Conservation (phyloP, 92 coral and sea anemone species). For the Isaurus tuberculatus region DNA sequence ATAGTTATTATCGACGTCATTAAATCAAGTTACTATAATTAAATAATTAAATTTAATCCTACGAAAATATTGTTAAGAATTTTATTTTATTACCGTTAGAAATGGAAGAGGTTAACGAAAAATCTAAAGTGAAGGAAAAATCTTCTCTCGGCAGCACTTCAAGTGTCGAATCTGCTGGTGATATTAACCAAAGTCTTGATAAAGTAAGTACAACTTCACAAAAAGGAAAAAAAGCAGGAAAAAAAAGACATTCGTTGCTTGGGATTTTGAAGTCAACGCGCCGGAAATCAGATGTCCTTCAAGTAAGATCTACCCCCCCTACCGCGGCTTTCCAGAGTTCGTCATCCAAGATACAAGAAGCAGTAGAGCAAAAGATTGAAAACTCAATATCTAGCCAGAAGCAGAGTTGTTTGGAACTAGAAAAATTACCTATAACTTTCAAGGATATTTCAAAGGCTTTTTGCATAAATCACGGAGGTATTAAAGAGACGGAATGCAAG, state of each 20-base stretch:
- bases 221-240: not conserved
- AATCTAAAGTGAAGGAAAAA: not conserved
- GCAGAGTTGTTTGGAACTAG: not conserved
- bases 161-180: not conserved
- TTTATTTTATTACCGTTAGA: not conserved
- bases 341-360: not conserved
- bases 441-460: conserved; percentile 71
- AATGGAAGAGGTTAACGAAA: conserved; percentile 14
- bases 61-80: not conserved
- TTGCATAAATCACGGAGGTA: conserved; percentile 70
- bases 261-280: not conserved
- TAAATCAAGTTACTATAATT: not conserved
- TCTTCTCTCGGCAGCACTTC: not conserved
- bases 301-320: not conserved
- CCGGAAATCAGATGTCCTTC: not conserved
- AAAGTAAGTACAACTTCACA: not conserved
- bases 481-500: conserved; percentile 76
- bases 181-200: not conserved
- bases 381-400: not conserved
- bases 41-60: not conserved
- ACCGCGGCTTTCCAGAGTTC: not conserved
- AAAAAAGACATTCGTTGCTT: conserved; percentile 11
- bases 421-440: conserved; percentile 47
- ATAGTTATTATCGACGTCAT: not conserved
- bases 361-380: conserved; percentile 9